Evolutionary conservation across 2,797 vertebrate species (phyloP).

Genomic region (Syngnathus rostellatus): DNA sequence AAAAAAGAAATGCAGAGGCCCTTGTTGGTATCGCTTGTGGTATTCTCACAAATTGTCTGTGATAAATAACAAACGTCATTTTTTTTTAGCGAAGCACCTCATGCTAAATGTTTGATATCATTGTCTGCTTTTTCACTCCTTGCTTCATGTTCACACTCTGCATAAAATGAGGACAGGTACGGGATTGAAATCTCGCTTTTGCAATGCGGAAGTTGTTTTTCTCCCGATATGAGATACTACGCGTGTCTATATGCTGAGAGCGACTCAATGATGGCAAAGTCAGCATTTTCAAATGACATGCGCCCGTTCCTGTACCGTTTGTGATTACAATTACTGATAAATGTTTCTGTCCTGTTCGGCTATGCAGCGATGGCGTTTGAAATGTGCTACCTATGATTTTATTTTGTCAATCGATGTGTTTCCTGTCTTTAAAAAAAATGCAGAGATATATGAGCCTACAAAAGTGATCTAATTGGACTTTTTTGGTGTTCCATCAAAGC

Average conservation of each 20-base stretch:
- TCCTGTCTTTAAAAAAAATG: neutral
- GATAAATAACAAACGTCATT: too few relatives aligned
- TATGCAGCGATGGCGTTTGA: neutral
- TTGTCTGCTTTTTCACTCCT: neutral
- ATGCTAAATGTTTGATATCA: neutral
- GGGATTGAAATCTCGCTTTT: constrained; percentile 7
- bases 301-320: constrained; percentile 10
- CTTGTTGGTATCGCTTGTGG: neutral
- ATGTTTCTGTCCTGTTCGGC: constrained; percentile 11
- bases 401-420: neutral
- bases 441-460: neutral
- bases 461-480: neutral
- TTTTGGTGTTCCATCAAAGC: neutral
- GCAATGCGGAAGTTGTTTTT: constrained; percentile 8
- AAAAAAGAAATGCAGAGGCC: neutral
- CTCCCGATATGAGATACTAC: neutral
- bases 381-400: neutral
- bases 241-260: constrained; percentile 9
- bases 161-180: constrained; percentile 1
- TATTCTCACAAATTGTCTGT: too few relatives aligned
- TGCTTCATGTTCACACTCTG: constrained; percentile 7
- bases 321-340: constrained; percentile 17
- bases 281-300: constrained; percentile 21
- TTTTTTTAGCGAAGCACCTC: neutral
- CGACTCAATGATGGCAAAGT: constrained; percentile 13